These are phyloP conservation scores for Eledone cirrhosa DNA, from an alignment of 2,888 invertebrate genomes.

Conservation along the genomic window DNA sequence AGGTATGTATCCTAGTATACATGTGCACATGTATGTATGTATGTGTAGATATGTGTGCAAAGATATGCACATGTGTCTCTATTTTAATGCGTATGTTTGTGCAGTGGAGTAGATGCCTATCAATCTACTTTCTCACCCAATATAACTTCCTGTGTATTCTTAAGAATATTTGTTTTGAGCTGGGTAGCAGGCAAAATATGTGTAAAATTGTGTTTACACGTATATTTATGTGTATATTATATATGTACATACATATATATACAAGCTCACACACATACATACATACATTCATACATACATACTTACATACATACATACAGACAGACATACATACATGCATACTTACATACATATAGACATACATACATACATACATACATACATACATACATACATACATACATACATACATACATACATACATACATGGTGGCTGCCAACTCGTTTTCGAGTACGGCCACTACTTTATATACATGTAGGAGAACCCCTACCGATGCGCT, in stretches of 20 bases:
- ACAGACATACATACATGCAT: not conserved
- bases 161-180: too few species aligned
- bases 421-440: not conserved
- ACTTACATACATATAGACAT: not conserved
- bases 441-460: too few species aligned
- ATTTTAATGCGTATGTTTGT: not conserved
- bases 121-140: too few species aligned
- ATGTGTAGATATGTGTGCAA: not conserved
- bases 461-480: too few species aligned
- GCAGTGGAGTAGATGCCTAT: not conserved
- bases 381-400: not conserved
- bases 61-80: too few species aligned
- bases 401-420: not conserved
- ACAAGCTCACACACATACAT: not conserved
- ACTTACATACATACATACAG: not conserved
- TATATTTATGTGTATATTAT: too few species aligned
- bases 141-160: too few species aligned
- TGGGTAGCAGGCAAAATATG: too few species aligned
- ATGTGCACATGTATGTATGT: not conserved
- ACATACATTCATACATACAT: not conserved
- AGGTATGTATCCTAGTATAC: not conserved
- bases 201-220: not conserved
- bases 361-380: not conserved
- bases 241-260: not conserved
- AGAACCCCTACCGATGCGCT: too few species aligned